These are phyloP conservation scores for Melanotus villosus DNA, from an alignment of 2,888 invertebrate genomes.

Conservation along the genomic window DNA sequence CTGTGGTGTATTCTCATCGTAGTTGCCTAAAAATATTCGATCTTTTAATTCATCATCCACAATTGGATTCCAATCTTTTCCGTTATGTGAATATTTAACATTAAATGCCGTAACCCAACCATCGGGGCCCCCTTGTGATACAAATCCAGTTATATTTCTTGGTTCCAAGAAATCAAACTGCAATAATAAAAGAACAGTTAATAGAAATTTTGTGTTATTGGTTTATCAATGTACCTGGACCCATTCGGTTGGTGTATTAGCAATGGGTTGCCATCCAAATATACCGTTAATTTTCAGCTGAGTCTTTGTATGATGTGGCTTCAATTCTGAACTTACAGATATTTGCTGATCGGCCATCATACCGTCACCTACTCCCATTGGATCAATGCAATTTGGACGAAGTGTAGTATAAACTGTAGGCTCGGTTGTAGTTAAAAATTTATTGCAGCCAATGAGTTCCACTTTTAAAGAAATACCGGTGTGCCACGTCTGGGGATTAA, in stretches of 20 bases:
- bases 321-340: conserved; percentile 73
- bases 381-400: conserved; percentile 74
- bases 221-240: conserved; percentile 70
- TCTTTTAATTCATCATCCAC: conserved; percentile 72
- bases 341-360: conserved; percentile 77
- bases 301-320: conserved; percentile 64
- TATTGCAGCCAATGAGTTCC: conserved; percentile 82
- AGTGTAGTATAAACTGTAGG: conserved; percentile 1
- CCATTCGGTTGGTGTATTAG: conserved; percentile 79
- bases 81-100: conserved; percentile 81
- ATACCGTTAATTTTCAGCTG: conserved; percentile 69
- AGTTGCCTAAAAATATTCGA: conserved; percentile 81
- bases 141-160: conserved; percentile 83
- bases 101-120: conserved; percentile 85
- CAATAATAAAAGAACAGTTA: conserved; percentile 8
- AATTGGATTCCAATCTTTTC: conserved; percentile 79
- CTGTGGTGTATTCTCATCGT: conserved; percentile 74
- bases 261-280: conserved; percentile 77
- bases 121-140: conserved; percentile 78
- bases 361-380: conserved; percentile 80
- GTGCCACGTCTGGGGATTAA: conserved; percentile 84
- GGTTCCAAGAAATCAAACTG: conserved; percentile 84
- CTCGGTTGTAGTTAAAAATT: conserved; percentile 47
- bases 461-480: conserved; percentile 75
- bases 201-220: no score